A percentile compares a stretch with the other conserved stretches of the same genome.
These are phyloP conservation scores for Oxycera nigricornis DNA, from an alignment of 2,888 invertebrate species.

Conservation along the genomic window DNA sequence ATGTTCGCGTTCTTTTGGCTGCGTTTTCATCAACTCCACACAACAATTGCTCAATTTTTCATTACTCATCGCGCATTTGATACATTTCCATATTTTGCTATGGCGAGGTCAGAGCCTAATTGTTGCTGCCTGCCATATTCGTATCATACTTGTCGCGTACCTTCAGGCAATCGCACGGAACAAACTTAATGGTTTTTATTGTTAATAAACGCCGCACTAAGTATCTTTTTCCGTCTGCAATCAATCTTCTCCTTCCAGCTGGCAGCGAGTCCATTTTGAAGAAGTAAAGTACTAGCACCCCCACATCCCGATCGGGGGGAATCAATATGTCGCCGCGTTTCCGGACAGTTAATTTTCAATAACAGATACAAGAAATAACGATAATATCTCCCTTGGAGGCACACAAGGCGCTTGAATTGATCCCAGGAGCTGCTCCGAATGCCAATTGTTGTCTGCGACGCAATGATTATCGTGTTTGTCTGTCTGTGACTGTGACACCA, in stretches of 20 bases:
- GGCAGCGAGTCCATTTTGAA: not conserved
- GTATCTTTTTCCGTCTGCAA: not conserved
- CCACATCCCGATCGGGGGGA: too few species aligned
- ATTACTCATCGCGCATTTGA: too few species aligned
- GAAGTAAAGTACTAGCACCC: too few species aligned
- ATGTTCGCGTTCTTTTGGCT: too few species aligned
- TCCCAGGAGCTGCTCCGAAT: not conserved
- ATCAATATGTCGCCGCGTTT: constrained; percentile 32
- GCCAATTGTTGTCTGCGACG: not conserved
- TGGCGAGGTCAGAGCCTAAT: too few species aligned
- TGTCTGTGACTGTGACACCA: too few species aligned
- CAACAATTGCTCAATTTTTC: too few species aligned
- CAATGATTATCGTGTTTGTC: not conserved
- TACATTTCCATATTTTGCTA: too few species aligned
- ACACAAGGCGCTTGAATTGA: not conserved
- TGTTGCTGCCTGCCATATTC: too few species aligned
- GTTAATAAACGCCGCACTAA: not conserved
- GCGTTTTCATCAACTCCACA: too few species aligned
- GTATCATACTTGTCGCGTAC: too few species aligned
- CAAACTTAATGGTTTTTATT: constrained; percentile 19
- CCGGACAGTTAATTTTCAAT: constrained; percentile 33
- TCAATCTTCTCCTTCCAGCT: not conserved
- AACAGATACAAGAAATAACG: not conserved
- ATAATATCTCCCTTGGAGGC: not conserved
- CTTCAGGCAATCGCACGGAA: not conserved